Evolutionary conservation across 2,888 invertebrate species (phyloP), one percentile per base, ranked within the genome.

Genomic region (Acanthosepion esculentum): DNA sequence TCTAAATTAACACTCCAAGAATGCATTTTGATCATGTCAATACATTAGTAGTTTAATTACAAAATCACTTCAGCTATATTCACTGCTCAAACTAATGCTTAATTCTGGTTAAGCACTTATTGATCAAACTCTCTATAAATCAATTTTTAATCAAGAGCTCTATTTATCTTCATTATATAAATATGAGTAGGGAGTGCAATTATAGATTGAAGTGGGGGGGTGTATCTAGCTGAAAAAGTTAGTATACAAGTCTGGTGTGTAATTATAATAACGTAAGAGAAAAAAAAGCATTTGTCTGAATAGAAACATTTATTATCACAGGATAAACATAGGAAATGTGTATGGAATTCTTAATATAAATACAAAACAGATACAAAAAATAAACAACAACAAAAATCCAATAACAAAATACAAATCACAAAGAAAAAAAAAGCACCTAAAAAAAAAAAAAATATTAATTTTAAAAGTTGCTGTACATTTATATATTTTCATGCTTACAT

Each of bases 271-370:
- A 48, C 48, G 53, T 93, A 6, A 53, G 48, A 93, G 18, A 93
- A 50, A 53, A 93, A 92, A 92, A 92, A 48, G 20, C 50, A 29
- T 48, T 29, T 92, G 92, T 92, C 26, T 26, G 92, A 92, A 48
- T 92, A 78, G 78, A 78, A 78, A 78, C 78, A 78, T 78, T 78
- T 78, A 78, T 78, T 78, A 78, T 78, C 78, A 78, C 78, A 78
- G 78, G n/a, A 78, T 78, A 78, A 78, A 78, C 78, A 78, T 59
- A 59, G 59, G n/a, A 78, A 78, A 33, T 78, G 78, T n/a, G 78
- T 41, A 41, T 78, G 78, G 78, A 78, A 78, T 78, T 78, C 33
- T 78, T 78, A 78, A n/a, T n/a, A 78, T 78, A 78, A 78, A 78
- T 78, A 78, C 78, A 78, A 78, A 78, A 78, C 33, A 78, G 10